Evolutionary conservation across 1,140 invertebrate species (phyloP).

Genomic region (Temnothorax curvispinosus): DNA sequence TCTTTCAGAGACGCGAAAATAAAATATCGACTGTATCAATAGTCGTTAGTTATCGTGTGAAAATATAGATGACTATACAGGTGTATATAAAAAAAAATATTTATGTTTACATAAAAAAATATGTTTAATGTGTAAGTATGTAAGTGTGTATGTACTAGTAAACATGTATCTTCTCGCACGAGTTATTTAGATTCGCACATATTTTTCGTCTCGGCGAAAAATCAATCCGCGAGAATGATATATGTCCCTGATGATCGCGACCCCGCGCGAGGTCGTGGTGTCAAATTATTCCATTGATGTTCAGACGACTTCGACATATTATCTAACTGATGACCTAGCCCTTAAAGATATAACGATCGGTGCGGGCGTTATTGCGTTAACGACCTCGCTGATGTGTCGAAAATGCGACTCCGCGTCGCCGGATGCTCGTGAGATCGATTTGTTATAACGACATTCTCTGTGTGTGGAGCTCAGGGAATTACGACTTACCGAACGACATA

Average conservation of each 20-base stretch:
- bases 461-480: slow-evolving; percentile 11
- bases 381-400: slow-evolving; percentile 44
- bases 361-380: slow-evolving; percentile 33
- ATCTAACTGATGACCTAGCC: slow-evolving; percentile 22
- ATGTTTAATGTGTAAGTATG: not conserved
- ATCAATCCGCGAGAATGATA: slow-evolving; percentile 38
- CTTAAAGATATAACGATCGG: slow-evolving; percentile 49
- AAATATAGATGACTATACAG: not conserved
- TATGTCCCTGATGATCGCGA: not conserved
- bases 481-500: slow-evolving; percentile 44
- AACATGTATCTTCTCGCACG: not conserved
- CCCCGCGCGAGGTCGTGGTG: not conserved
- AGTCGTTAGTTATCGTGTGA: not conserved
- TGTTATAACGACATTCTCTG: slow-evolving; percentile 21
- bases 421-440: slow-evolving; percentile 40
- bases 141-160: not conserved
- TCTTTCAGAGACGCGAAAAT: not conserved
- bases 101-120: not conserved
- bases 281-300: slow-evolving; percentile 13
- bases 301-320: slow-evolving; percentile 24
- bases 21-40: not conserved
- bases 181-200: not conserved
- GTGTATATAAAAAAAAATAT: not conserved
- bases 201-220: slow-evolving; percentile 11
- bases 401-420: slow-evolving; percentile 51